These are phyloP conservation scores for Syritta pipiens DNA, from an alignment of 2,888 invertebrate genomes.

Conservation along the genomic window DNA sequence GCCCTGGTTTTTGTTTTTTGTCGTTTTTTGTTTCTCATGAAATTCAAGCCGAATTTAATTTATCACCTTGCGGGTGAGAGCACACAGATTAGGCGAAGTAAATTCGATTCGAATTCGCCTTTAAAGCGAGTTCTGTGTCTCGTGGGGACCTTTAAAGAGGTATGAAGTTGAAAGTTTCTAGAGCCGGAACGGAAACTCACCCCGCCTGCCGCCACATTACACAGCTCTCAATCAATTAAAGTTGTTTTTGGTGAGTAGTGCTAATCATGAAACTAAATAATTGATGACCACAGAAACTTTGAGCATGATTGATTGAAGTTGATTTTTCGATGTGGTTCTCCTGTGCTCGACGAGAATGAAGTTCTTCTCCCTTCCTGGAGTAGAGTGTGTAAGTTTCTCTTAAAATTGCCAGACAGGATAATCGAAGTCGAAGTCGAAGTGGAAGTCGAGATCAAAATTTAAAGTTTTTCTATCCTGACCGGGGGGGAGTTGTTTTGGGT, in stretches of 20 bases:
- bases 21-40: slow-evolving; percentile 9
- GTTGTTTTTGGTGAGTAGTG: slow-evolving; percentile 51
- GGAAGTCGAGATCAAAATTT: slow-evolving; percentile 27
- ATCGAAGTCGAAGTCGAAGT: too few species aligned
- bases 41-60: slow-evolving; percentile 34
- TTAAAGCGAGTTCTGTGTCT: slow-evolving; percentile 2
- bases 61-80: slow-evolving; percentile 23
- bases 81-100: slow-evolving; percentile 11
- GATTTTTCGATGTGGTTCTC: slow-evolving; percentile 18
- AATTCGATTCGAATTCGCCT: slow-evolving; percentile 7
- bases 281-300: slow-evolving; percentile 63
- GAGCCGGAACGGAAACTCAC: too few species aligned
- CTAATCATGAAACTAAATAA: slow-evolving; percentile 59
- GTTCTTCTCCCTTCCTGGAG: too few species aligned
- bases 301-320: slow-evolving; percentile 54
- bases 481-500: too few species aligned
- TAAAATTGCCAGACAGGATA: too few species aligned
- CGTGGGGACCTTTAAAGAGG: slow-evolving; percentile 1
- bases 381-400: too few species aligned
- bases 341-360: too few species aligned
- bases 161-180: too few species aligned
- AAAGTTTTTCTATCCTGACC: too few species aligned
- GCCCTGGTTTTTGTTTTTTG: not conserved
- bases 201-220: slow-evolving; percentile 17
- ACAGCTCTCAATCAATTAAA: slow-evolving; percentile 60